Percentiles rank a stretch among this genome's conserved stretches.
These are phyloP conservation scores for Scarus forsteni DNA, from an alignment of 2,797 vertebrate genomes.

Conservation along the genomic window DNA sequence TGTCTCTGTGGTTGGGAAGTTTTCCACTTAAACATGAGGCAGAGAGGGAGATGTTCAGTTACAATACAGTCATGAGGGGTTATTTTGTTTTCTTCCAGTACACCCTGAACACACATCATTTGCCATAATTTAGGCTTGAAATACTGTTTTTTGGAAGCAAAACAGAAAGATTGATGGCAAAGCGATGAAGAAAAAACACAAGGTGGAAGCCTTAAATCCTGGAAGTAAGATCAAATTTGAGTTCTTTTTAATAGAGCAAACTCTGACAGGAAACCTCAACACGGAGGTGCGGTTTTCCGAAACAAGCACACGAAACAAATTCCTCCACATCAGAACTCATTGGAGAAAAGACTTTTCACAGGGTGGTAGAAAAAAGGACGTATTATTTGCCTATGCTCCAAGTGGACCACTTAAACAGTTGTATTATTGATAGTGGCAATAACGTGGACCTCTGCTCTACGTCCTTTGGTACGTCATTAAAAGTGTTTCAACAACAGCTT, in stretches of 20 bases:
- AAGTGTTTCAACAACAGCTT: conserved; percentile 78
- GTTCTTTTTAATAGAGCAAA: conserved; percentile 71
- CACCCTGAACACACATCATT: conserved; percentile 79
- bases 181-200: conserved; percentile 56
- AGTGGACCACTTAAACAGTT: conserved; percentile 82
- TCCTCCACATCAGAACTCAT: conserved; percentile 73
- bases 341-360: conserved; percentile 72
- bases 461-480: conserved; percentile 80
- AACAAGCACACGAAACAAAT: conserved; percentile 65
- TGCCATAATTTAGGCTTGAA: conserved; percentile 82
- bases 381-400: conserved; percentile 81
- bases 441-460: conserved; percentile 75
- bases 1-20: conserved; percentile 71
- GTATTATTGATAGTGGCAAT: conserved; percentile 84
- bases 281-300: conserved; percentile 70
- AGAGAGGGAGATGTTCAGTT: conserved; percentile 71
- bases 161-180: conserved; percentile 76
- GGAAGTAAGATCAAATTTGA: conserved; percentile 75
- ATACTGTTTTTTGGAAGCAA: conserved; percentile 77
- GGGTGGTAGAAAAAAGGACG: conserved; percentile 78
- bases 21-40: conserved; percentile 76
- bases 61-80: conserved; percentile 65
- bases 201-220: conserved; percentile 78
- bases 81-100: conserved; percentile 78
- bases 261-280: conserved; percentile 76